Base-by-base conservation (phyloP, 2,113 vertebrate genomes). In the Orientallactaga bullata region DNA sequence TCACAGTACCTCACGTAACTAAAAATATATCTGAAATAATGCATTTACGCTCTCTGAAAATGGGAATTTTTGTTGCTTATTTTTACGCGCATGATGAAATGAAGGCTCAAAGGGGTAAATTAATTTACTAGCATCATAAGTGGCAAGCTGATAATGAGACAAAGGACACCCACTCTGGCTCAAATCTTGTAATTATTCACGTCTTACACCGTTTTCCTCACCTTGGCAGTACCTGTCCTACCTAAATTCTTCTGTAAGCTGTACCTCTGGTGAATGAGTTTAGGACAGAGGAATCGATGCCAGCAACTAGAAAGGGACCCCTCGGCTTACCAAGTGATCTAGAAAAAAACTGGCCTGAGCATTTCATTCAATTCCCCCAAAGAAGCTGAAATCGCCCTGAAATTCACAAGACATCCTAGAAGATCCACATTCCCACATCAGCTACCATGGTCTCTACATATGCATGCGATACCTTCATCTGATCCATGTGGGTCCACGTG, bases 11-110 rank as follows among this genome's bases (percentile, higher is more conserved):
- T 68, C 21, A 51, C 30, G 7, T 85, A 72, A 71, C 26, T 58
- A 1, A 84, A 71, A 76, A 24, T 39, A 83, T 8, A 80, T 58
- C 72, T 80, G 24, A 83, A 94, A 88, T 89, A 72, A 76, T 39
- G 16, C 28, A 26, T 12, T n/a, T 51, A 74, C 76, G 20, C 32
- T 23, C 72, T 87, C 66, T 63, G 60, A 79, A 81, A 82, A 72
- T 72, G 35, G 28, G 30, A 74, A 79, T 51, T 71, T 71, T 13
- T 23, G 63, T 63, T 88, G 26, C n/a, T 61, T 93, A 66, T 66
- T 82, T 85, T 68, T 78, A 35, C 24, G 69, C 35, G 63, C 16
- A 77, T 42, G n/a, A 81, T 73, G 23, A 82, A 77, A 77, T 37
- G 23, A 35, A 68, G 47, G 73, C 35, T 85, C 30, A 73, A 71